Base-by-base conservation (phyloP, 2,797 vertebrate species). In the Myotis pilosus region DNA sequence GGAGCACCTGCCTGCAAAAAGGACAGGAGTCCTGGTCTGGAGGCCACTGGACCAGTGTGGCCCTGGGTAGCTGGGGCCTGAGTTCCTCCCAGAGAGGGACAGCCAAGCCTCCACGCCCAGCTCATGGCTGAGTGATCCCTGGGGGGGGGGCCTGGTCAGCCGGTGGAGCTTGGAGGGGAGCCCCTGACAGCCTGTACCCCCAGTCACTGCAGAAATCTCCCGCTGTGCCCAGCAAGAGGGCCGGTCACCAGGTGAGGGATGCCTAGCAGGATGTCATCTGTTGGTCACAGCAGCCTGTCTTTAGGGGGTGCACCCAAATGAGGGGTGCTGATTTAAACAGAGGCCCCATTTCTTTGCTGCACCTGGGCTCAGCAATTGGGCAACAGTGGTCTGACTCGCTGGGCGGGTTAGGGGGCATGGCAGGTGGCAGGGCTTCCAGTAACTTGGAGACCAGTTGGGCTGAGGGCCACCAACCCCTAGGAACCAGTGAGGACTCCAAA, bases 11-110 rank as follows among this genome's bases (percentile, higher is more conserved):
- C 30, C 41, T n/a, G 12, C 9, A 20, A 49, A 23, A 2, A 30
- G 60, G 25, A 28, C 4, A 2, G 38, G 44, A n/a, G 28, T 20
- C 53, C 20, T 16, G 2, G 2, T 13, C 25, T 69, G 76, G 5
- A 28, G 6, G 80, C 5, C 23, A 7, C 66, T 15, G 2, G 3
- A 1, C 6, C 15, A 25, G 0, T 0, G 2, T 8, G 60, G 44
- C 41, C 25, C 25, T 2, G 0, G 15, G 7, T 0, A 6, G 36
- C 41, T n/a, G 17, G 3, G 12, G n/a, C 28, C 44, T 9, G 55
- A 1, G 9, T 8, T 9, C 2, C 8, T 30, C 53, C 51, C 30
- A 13, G 7, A 51, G 41, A 6, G 25, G 5, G 41, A 9, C 0
- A 22, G 72, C 19, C 2, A 38, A 33, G 60, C 33, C 30, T 23